Conservation (phyloP, 2,888 invertebrate species). For the Tupiocoris notatus region DNA sequence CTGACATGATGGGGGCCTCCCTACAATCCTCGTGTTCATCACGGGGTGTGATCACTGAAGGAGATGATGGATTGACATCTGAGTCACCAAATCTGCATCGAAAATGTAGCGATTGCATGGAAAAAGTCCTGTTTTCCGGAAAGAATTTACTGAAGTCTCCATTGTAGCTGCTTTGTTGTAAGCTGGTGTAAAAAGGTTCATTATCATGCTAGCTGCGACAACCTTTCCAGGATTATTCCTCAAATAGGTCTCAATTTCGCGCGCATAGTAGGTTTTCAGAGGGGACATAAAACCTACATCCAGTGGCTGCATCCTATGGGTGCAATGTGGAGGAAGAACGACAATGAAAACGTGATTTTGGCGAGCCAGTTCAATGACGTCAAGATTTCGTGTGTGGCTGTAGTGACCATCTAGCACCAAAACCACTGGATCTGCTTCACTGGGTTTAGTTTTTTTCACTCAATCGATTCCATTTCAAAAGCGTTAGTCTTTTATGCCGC, state of each 20-base stretch:
- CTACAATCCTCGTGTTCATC: no score
- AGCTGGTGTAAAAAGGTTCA: slow-evolving; percentile 14
- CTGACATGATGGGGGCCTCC: no score
- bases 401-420: slow-evolving; percentile 47
- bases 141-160: slow-evolving; percentile 46
- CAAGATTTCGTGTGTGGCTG: slow-evolving; percentile 46
- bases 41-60: no score
- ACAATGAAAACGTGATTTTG: slow-evolving; percentile 43
- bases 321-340: slow-evolving; percentile 45
- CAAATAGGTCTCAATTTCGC: slow-evolving; percentile 39
- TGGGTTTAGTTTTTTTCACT: slow-evolving; percentile 50
- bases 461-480: no score
- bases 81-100: no score
- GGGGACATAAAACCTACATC: slow-evolving; percentile 44
- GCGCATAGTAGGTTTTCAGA: slow-evolving; percentile 43
- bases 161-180: slow-evolving; percentile 21
- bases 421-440: slow-evolving; percentile 49
- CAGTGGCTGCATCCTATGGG: slow-evolving; percentile 44
- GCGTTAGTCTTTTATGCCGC: no score
- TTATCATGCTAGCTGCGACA: slow-evolving; percentile 33
- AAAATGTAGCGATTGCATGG: slow-evolving; percentile 50
- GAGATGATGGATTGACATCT: no score
- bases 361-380: slow-evolving; percentile 43
- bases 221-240: slow-evolving; percentile 49
- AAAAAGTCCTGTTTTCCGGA: slow-evolving; percentile 49